Evolutionary conservation across 2,888 invertebrate species (phyloP), one percentile per base, ranked within the genome.

Genomic region (Cotesia congregata): DNA sequence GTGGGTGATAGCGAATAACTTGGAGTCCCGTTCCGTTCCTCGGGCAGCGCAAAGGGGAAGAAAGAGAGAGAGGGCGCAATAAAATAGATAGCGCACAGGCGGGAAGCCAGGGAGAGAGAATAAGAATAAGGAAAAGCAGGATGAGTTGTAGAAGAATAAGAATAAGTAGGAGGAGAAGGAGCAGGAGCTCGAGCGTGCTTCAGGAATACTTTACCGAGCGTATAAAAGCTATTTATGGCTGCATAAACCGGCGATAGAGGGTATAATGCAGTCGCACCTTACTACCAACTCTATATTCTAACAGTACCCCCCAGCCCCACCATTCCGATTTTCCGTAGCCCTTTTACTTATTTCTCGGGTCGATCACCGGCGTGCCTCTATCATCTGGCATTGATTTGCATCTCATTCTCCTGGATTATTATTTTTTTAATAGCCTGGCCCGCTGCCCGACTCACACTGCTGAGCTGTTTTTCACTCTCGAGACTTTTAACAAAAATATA

Each of bases 181-280:
- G 50, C 9, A 50, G 50, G 68, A 40, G 67, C n/a, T 62, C 70
- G 69, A 40, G 78, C 82, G 83, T 83, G 84, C 84, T 85, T 84
- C 84, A 85, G 84, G 86, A 86, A 87, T 87, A 87, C 85, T 85
- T 87, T 85, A 85, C 86, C 84, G 84, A 83, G 85, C 86, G 84
- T 86, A 87, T 86, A 87, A 88, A 88, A 87, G 85, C 87, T 88
- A 88, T 88, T 88, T 88, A 88, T 86, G 86, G 86, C 86, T 85
- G 86, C 86, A 87, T 88, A 88, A 88, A 88, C 84, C 86, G 86
- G 80, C 84, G 86, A 85, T 85, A 85, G 84, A 82, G 78, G 83
- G 84, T 86, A 85, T 86, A 85, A 86, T 84, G 83, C 86, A 85
- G 85, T 85, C 85, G 82, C 85, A 83, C 82, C 85, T 82, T 81